Evolutionary conservation across 2,113 vertebrate species (phyloP).

Genomic region (Donacobius atricapilla): DNA sequence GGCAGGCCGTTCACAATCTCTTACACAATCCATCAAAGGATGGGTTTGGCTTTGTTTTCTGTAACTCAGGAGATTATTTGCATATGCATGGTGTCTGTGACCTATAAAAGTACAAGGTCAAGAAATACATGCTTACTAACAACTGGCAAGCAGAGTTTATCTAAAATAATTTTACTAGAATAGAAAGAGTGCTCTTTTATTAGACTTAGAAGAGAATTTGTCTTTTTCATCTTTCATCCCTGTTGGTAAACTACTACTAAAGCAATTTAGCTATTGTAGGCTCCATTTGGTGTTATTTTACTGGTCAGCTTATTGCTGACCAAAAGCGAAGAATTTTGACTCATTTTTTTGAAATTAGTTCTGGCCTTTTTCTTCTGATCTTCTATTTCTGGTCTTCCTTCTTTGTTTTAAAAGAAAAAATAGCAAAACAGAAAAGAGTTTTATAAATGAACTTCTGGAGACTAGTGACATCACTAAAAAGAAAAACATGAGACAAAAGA

Average conservation of each 20-base stretch:
- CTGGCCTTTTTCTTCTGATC: background rate
- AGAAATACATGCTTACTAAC: background rate
- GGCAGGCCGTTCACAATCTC: background rate
- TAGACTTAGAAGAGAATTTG: background rate
- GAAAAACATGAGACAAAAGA: background rate
- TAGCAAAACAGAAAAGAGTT: background rate
- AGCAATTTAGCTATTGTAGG: background rate
- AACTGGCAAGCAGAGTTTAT: background rate
- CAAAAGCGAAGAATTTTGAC: background rate
- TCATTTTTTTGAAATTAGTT: background rate
- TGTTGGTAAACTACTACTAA: background rate
- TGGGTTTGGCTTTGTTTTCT: background rate
- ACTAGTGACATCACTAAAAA: background rate
- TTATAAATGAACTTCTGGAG: background rate
- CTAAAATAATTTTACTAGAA: background rate
- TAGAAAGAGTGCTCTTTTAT: background rate
- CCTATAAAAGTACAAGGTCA: background rate
- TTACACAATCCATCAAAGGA: background rate
- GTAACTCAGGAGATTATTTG: background rate
- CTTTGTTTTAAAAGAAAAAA: background rate
- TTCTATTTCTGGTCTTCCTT: background rate
- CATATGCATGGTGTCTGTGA: background rate
- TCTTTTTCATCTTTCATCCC: background rate
- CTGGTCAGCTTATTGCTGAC: background rate
- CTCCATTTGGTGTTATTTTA: background rate